Evolutionary conservation across 2,888 invertebrate species (phyloP), one percentile per base, ranked within the genome.

Genomic region (Leucania comma): DNA sequence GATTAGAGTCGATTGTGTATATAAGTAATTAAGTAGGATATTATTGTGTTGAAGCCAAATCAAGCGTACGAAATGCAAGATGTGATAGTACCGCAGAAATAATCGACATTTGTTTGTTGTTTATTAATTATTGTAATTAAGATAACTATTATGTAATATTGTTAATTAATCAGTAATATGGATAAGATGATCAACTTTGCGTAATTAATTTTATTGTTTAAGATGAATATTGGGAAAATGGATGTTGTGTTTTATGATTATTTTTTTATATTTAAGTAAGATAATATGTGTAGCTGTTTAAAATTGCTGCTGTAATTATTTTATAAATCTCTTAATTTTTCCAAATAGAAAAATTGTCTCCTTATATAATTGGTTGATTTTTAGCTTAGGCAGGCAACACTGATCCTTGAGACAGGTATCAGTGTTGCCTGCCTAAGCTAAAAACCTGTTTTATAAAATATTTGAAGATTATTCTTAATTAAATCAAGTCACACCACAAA

Each of bases 41-140:
- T 67, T 68, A 72, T 70, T 68, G 67, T 74, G 53, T 58, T 54
- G 80, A 70, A 75, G 66, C 32, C 70, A 74, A 68, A 72, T 58
- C 29, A 57, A 51, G 61, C 64, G 57, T 54, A 38, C 60, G 57
- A 71, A 62, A 69, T 17, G 35, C 48, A 56, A 63, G 29, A 17
- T 73, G n/a, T 56, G 38, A 59, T 68, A 68, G 72, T 63, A 24
- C 8, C 2, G 20, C 32, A 50, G 42, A 58, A 56, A 72, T 46
- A 29, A 14, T 5, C 32, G 24, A 61, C 10, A 50, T 65, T 61
- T 59, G 29, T 72, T 58, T 65, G 48, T 57, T 61, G 48, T 51
- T 51, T 56, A 29, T 26, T 20, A 20, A 51, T 20, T 73, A 59
- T 48, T 70, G 14, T 58, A 61, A 53, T 51, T 53, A 20, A 24